These are phyloP conservation scores for Mythimna lalbum DNA, from an alignment of 2,888 invertebrate genomes.

Conservation along the genomic window DNA sequence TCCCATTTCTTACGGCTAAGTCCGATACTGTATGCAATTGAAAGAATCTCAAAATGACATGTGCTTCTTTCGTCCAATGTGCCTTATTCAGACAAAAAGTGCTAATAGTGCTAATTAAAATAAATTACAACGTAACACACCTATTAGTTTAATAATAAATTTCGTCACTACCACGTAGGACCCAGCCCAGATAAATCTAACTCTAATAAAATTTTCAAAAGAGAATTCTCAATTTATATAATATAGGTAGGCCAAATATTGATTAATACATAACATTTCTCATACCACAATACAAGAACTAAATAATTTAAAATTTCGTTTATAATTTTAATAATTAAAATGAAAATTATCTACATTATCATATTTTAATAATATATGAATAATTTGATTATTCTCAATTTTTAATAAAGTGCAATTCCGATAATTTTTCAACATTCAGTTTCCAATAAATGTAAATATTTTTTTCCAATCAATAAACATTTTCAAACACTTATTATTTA, in stretches of 20 bases:
- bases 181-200: slow-evolving; percentile 58
- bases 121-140: slow-evolving; percentile 57
- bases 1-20: slow-evolving; percentile 66
- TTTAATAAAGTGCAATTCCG: slow-evolving; percentile 74
- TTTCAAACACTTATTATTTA: slow-evolving; percentile 66
- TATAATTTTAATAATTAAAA: slow-evolving; percentile 64
- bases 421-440: slow-evolving; percentile 70
- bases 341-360: slow-evolving; percentile 62
- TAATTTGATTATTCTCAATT: slow-evolving; percentile 77
- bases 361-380: slow-evolving; percentile 69
- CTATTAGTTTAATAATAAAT: slow-evolving; percentile 41
- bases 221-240: slow-evolving; percentile 63
- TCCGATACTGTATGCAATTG: slow-evolving; percentile 61
- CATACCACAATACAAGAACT: slow-evolving; percentile 72
- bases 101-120: slow-evolving; percentile 70
- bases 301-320: slow-evolving; percentile 70
- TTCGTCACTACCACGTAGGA: slow-evolving; percentile 55
- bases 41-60: slow-evolving; percentile 64
- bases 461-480: slow-evolving; percentile 62
- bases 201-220: slow-evolving; percentile 64
- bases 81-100: slow-evolving; percentile 71
- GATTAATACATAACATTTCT: slow-evolving; percentile 66
- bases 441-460: slow-evolving; percentile 68
- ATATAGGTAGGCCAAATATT: slow-evolving; percentile 82
- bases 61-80: slow-evolving; percentile 67